Evolutionary conservation across 2,797 vertebrate genomes (phyloP).

Genomic region (Otolemur crassicaudatus): DNA sequence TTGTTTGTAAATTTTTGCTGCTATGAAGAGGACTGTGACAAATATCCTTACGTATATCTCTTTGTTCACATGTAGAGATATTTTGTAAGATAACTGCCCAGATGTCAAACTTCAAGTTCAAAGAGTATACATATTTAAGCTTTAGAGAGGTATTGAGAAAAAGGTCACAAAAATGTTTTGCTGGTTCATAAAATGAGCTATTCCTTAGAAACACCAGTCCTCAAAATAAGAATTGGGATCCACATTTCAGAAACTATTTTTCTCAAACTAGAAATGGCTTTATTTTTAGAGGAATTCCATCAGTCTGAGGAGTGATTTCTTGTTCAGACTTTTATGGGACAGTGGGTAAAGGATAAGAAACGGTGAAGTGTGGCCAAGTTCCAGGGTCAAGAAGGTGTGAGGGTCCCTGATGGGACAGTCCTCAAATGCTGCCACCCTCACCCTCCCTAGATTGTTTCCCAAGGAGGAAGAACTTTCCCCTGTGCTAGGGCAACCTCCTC

Average conservation of each 20-base stretch:
- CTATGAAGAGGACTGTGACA: background rate
- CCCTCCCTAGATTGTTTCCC: background rate
- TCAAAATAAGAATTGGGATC: background rate
- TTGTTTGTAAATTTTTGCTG: background rate
- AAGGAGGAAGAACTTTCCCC: background rate
- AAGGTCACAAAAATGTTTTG: background rate
- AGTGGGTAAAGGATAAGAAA: background rate
- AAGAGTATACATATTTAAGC: background rate
- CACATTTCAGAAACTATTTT: background rate
- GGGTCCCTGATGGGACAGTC: background rate
- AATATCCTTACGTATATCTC: background rate
- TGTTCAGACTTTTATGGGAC: background rate
- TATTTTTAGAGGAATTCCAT: background rate
- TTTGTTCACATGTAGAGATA: background rate
- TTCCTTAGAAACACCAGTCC: background rate
- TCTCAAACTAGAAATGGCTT: background rate
- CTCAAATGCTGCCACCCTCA: background rate
- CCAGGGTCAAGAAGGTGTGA: background rate
- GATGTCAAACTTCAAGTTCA: background rate
- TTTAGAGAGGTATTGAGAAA: background rate
- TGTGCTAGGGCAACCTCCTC: constrained; percentile 48
- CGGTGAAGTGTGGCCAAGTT: background rate
- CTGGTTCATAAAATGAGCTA: background rate
- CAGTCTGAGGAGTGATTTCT: background rate
- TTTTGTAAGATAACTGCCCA: background rate